These are phyloP conservation scores for Ascaphus truei DNA, from an alignment of 2,113 vertebrate genomes.

Conservation along the genomic window DNA sequence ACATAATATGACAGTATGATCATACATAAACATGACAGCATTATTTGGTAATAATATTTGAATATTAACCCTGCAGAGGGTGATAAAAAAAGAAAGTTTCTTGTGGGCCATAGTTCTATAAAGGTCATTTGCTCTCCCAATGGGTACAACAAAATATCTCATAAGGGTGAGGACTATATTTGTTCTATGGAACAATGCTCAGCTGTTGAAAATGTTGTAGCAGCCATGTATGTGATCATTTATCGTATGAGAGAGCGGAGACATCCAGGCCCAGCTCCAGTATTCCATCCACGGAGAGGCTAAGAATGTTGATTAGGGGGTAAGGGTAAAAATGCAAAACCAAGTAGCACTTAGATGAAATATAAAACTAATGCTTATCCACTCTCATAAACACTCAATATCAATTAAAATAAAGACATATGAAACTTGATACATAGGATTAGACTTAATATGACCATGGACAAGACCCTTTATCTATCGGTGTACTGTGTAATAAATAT, in stretches of 20 bases:
- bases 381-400: constrained; percentile 18
- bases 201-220: not conserved
- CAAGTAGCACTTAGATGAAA: constrained; percentile 27
- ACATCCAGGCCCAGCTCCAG: not conserved
- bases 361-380: constrained; percentile 7
- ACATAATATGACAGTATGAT: too few species aligned
- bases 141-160: not conserved
- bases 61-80: not conserved
- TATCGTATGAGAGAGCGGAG: not conserved
- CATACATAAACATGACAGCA: too few species aligned
- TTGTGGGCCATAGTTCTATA: not conserved
- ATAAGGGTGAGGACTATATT: not conserved
- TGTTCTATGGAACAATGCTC: not conserved
- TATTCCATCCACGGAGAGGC: not conserved
- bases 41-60: too few species aligned
- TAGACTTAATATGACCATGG: constrained; percentile 4
- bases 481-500: constrained; percentile 6
- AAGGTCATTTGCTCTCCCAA: not conserved
- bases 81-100: too few species aligned
- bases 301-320: constrained; percentile 26
- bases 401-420: constrained; percentile 30
- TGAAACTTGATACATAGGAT: constrained; percentile 22
- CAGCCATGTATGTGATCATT: constrained; percentile 6
- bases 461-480: not conserved
- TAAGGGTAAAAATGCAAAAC: constrained; percentile 17